Evolutionary conservation across 2,888 invertebrate species (phyloP), one percentile per base, ranked within the genome.

Genomic region (Heterodera filipjevi): DNA sequence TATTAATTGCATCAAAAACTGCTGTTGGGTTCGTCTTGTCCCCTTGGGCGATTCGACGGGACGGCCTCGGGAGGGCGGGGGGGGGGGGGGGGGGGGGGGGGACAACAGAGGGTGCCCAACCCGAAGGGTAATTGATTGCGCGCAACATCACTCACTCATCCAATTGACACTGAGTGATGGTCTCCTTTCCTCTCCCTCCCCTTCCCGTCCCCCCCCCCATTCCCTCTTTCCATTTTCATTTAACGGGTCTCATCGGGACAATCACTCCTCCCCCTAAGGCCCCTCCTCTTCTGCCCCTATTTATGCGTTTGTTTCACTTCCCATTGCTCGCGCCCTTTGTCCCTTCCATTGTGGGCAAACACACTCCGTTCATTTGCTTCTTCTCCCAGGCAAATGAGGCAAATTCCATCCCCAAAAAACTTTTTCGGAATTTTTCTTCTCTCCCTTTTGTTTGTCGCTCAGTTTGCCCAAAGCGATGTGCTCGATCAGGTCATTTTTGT

Each of bases 401-500:
- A 33, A 32, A 33, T 68, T 32, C 14, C 2, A 19, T 68, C 35
- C 68, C 68, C 14, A 16, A 68, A 32, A 19, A 33, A 32, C 33
- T 22, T 22, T 68, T 35, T 30, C 64, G 64, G 22, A 33, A 16
- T 30, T 75, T 64, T 66, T 75, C 19, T 75, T 44, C 46, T 53
- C 22, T 75, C 22, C 12, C 19, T 30, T 75, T 33, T 53, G 2
- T n/a, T 46, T 66, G 53, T 22, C 66, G 59, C 46, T 27, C 64
- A 32, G 22, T 22, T 75, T 5, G 46, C 27, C 44, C 53, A 22
- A 19, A 39, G 77, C 35, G 79, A 79, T 77, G 79, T 79, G 44
- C 79, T 79, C 32, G 79, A 79, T 64, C 76, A 79, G 68, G 79
- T 79, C 30, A 44, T 46, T 33, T 10, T 39, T 66, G 10, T 10